A percentile compares a stretch with the other conserved stretches of the same genome.
Conservation (phyloP, 2,888 invertebrate genomes). For the Andrena dorsata region DNA sequence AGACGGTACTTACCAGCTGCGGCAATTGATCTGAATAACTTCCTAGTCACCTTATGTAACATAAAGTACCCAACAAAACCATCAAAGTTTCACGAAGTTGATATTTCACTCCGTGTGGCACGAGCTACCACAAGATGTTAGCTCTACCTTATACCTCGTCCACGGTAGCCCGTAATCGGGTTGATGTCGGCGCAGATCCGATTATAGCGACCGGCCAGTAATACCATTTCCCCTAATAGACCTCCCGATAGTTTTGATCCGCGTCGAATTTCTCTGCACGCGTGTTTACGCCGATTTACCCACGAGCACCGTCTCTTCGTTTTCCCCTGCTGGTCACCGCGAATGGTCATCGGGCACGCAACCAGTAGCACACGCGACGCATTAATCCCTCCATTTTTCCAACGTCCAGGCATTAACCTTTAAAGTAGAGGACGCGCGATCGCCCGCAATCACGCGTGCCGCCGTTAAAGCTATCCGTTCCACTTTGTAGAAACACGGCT, state of each 20-base stretch:
- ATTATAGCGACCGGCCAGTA: slow-evolving; percentile 42
- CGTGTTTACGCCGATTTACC: slow-evolving; percentile 58
- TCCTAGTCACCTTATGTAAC: too few relatives aligned
- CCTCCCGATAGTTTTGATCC: slow-evolving; percentile 51
- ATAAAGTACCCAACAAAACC: too few relatives aligned
- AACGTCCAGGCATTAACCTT: slow-evolving; percentile 69
- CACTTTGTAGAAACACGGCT: slow-evolving; percentile 34
- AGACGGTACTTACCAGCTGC: too few relatives aligned
- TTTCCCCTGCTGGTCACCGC: slow-evolving; percentile 48
- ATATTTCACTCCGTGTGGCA: too few relatives aligned
- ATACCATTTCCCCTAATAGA: slow-evolving; percentile 50
- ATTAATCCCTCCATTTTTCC: slow-evolving; percentile 74
- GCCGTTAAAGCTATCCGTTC: slow-evolving; percentile 54
- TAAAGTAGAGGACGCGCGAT: slow-evolving; percentile 68
- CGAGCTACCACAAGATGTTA: too few relatives aligned
- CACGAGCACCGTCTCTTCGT: slow-evolving; percentile 35
- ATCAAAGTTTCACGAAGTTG: too few relatives aligned
- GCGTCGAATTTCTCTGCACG: slow-evolving; percentile 63
- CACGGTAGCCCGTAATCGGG: slow-evolving; percentile 45
- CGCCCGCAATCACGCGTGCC: slow-evolving; percentile 67
- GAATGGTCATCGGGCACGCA: slow-evolving; percentile 74
- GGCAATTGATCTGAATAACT: too few relatives aligned
- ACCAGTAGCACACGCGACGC: slow-evolving; percentile 77
- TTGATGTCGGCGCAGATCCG: slow-evolving; percentile 45
- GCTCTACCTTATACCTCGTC: neutral